A percentile compares a stretch with the other conserved stretches of the same genome.
Conservation (phyloP, 2,113 vertebrate genomes). For the Microcebus murinus region DNA sequence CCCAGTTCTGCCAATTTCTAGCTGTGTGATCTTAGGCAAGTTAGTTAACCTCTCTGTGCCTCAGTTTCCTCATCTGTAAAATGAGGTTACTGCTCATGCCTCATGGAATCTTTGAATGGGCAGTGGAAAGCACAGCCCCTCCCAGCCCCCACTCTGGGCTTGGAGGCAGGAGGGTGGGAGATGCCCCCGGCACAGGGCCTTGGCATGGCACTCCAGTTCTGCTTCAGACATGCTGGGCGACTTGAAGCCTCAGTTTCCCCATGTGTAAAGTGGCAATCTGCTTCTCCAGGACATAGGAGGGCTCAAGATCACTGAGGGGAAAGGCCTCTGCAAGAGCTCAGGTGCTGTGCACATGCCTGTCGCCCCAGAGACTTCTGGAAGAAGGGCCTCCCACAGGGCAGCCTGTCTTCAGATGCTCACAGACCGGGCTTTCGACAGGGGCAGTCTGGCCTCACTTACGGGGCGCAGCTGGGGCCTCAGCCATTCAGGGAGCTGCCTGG, state of each 20-base stretch:
- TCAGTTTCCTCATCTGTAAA: not conserved
- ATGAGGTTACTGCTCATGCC: not conserved
- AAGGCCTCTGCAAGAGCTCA: not conserved
- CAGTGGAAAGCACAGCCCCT: not conserved
- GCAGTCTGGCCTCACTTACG: not conserved
- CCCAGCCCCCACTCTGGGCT: not conserved
- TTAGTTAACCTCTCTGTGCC: not conserved
- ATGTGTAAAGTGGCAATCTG: not conserved
- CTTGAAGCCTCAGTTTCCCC: not conserved
- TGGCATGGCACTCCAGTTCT: not conserved
- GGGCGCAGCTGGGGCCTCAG: not conserved
- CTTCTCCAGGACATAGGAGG: not conserved
- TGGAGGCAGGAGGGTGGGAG: not conserved
- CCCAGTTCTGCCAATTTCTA: not conserved
- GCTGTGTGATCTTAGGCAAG: not conserved
- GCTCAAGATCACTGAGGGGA: not conserved
- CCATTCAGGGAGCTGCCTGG: no score
- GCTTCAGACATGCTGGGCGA: not conserved
- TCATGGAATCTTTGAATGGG: not conserved
- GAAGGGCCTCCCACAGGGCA: not conserved
- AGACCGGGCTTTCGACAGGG: not conserved
- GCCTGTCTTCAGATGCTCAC: not conserved
- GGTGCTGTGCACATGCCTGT: not conserved
- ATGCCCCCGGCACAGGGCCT: fast-evolving
- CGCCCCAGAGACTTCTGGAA: not conserved